Evolutionary conservation across 1,140 invertebrate species (phyloP).

Genomic region (Olivierus martensii): DNA sequence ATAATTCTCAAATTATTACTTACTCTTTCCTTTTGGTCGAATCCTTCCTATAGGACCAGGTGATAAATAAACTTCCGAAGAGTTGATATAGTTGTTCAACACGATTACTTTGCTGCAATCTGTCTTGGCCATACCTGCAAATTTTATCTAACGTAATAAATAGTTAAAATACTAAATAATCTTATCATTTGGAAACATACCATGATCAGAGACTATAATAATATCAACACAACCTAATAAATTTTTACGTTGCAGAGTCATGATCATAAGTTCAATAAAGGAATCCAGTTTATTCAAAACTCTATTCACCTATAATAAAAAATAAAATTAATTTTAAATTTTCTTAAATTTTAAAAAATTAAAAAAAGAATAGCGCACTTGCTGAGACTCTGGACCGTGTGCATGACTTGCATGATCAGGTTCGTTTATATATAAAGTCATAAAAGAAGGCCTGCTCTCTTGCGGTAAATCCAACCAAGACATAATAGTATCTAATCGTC

Average conservation of each 20-base stretch:
- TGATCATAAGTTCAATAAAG: constrained; percentile 5
- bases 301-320: constrained; percentile 20
- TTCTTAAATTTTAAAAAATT: no score
- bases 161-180: no score
- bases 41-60: constrained; percentile 8
- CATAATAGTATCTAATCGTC: constrained; percentile 10
- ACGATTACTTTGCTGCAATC: constrained; percentile 7
- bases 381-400: constrained; percentile 19
- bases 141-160: background rate
- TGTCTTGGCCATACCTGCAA: constrained; percentile 10
- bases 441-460: constrained; percentile 2
- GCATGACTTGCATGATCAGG: constrained; percentile 24
- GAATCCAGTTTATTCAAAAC: constrained; percentile 23
- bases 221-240: constrained; percentile 28
- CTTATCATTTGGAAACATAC: no score
- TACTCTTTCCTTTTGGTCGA: constrained; percentile 4
- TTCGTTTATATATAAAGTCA: constrained; percentile 22
- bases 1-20: no score
- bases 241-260: constrained; percentile 10
- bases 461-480: constrained; percentile 17
- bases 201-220: constrained; percentile 35
- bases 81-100: constrained; percentile 8
- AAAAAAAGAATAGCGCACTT: constrained; percentile 11
- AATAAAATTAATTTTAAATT: no score
- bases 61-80: constrained; percentile 1